A percentile compares a stretch with the other conserved stretches of the same genome.
Conservation (phyloP, 2,113 vertebrate genomes). For the Ictidomys tridecemlineatus region DNA sequence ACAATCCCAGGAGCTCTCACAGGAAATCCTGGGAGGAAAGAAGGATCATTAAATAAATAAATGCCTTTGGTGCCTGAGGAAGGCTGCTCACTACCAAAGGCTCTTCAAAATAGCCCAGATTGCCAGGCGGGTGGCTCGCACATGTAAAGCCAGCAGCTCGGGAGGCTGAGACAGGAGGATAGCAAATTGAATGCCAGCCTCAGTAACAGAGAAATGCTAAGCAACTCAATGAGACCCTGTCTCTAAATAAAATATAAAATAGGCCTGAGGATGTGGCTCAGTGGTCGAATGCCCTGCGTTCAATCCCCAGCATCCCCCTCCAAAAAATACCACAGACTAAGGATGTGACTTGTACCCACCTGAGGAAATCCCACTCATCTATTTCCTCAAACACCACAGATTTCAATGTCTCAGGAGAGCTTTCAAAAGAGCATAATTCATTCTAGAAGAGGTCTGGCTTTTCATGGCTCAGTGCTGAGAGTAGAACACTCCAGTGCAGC, state of each 20-base stretch:
- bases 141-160: no score
- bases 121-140: no score
- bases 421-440: not conserved
- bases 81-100: constrained; percentile 34
- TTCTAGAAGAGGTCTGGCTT: not conserved
- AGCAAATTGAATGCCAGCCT: no score
- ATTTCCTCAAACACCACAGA: not conserved
- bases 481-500: not conserved
- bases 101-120: constrained; percentile 20
- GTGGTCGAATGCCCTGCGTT: no score
- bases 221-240: no score
- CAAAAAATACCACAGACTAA: not conserved
- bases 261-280: no score
- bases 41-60: not conserved
- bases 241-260: no score
- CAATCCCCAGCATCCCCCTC: no score
- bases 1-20: constrained; percentile 57
- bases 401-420: not conserved
- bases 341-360: not conserved
- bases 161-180: no score
- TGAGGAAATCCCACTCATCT: not conserved
- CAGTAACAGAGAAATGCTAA: no score
- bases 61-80: constrained; percentile 13
- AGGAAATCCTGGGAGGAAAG: constrained; percentile 56
- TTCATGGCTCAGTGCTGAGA: not conserved